Base-by-base conservation (phyloP, 2,888 invertebrate genomes). In the Leucoma salicis region DNA sequence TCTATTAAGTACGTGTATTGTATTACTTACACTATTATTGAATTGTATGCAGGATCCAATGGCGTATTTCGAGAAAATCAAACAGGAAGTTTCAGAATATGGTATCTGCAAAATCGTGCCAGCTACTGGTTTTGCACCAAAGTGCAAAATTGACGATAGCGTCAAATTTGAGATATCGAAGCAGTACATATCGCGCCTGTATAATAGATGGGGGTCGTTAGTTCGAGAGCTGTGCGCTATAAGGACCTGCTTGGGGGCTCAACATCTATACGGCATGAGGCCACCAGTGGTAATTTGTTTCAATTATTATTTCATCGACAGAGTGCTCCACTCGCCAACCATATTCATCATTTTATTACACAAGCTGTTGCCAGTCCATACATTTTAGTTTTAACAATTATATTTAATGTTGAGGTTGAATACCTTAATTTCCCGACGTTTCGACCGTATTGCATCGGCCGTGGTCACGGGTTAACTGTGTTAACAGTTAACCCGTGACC, bases 31-130 rank as follows among this genome's bases (percentile, higher is more conserved):
- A 21, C 8, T 21, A 21, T 21, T 21, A 27, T 25, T 25, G 2
- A 27, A 27, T 27, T 27, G 3, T 39, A 34, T 18, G 0, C 90
- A 93, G 73, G 97, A 98, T 87, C 97, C 97, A 0, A 81, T 97
- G 3, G 92, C 93, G 46, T 98, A 95, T 64, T 95, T 97, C 42
- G 95, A 95, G 47, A 92, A 94, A 46, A 95, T 97, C 21, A 91
- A 94, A 36, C 91, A 93, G 0, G 87, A 92, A 38, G 96, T 96
- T 0, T 94, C 95, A 31, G 92, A 93, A 44, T 97, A 92, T 75
- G 97, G 98, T 0, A 92, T 98, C 45, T 98, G 97, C 70, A 92
- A 95, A 53, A 95, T 98, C 15, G 93, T 97, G 14, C 96, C 97
- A 2, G 98, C 98, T 0, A 71, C 90, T 0, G 92, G 90, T 44